Base-by-base conservation (phyloP, 2,888 invertebrate species). In the Lucinisca nassula region DNA sequence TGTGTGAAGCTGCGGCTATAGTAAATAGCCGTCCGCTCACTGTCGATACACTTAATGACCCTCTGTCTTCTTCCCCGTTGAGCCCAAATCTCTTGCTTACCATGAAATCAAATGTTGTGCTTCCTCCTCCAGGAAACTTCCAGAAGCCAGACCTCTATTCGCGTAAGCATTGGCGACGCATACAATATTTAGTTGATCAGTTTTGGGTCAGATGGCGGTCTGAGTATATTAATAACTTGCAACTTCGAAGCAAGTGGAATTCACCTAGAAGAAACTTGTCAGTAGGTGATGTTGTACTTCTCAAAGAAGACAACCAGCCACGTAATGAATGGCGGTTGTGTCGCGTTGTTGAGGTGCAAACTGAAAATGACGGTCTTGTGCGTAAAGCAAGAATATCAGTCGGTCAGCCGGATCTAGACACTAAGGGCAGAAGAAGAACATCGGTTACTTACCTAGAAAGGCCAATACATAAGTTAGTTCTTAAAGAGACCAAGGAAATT, bases 1-100 rank as follows among this genome's bases (percentile, higher is more conserved):
- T n/a, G n/a, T n/a, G n/a, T n/a, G n/a, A n/a, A n/a, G n/a, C n/a
- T n/a, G n/a, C n/a, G n/a, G n/a, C n/a, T n/a, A n/a, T n/a, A n/a
- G n/a, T n/a, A n/a, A n/a, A n/a, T n/a, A 79, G 87, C 45, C 77
- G 89, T 45, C 92, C 92, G 21, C 76, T 92, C 2, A 81, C 88
- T 30, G 80, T 84, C 14, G 58, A 80, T 1, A 74, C 80, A 32
- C 12, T 91, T 8, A 84, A 87, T 75, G 90, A 90, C 74, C 82
- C 84, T 0, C 3, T 77, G 12, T 40, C 82, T 27, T 12, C 27
- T 8, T 81, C 72, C 51, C 91, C 91, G 0, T 70, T 92, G 10
- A 90, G 87, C 38, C 92, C 91, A 24, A 91, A 92, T 77, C 85
- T 88, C 55, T n/a, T n/a, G n/a, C n/a, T n/a, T n/a, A n/a, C n/a